Conservation (phyloP, 1,140 invertebrate species). For the Scaptodrosophila lebanonensis region DNA sequence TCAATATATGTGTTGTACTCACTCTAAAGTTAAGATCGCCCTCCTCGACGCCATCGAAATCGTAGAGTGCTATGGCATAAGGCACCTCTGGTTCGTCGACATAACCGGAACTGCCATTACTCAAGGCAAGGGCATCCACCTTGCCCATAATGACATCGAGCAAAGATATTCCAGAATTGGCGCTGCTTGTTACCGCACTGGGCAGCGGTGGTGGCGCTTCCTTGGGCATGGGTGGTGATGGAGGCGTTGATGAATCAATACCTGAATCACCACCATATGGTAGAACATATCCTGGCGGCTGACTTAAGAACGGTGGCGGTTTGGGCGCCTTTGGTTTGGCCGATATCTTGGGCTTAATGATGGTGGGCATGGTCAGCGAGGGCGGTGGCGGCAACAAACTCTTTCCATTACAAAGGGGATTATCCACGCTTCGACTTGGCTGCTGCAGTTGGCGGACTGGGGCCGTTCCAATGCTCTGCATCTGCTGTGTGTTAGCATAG, state of each 20-base stretch:
- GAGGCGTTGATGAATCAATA: conserved; percentile 41
- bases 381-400: conserved; percentile 69
- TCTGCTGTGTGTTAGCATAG: conserved; percentile 24
- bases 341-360: conserved; percentile 80
- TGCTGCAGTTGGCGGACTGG: conserved; percentile 65
- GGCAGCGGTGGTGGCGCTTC: conserved; percentile 86
- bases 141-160: conserved; percentile 68
- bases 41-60: conserved; percentile 83
- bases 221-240: conserved; percentile 87
- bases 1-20: conserved; percentile 51
- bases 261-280: conserved; percentile 17
- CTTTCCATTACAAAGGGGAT: conserved; percentile 77
- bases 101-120: conserved; percentile 42
- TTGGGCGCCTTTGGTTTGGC: conserved; percentile 69
- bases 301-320: conserved; percentile 54
- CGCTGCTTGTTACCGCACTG: conserved; percentile 21
- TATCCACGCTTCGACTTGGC: conserved; percentile 57
- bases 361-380: conserved; percentile 81
- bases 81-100: conserved; percentile 75
- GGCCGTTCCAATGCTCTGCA: conserved; percentile 49
- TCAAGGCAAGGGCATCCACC: conserved; percentile 58
- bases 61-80: conserved; percentile 85
- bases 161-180: conserved; percentile 64
- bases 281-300: conserved; percentile 35
- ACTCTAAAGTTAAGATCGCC: conserved; percentile 87